These are phyloP conservation scores for Sigmodon hispidus DNA, from an alignment of 2,113 vertebrate species.

Conservation along the genomic window DNA sequence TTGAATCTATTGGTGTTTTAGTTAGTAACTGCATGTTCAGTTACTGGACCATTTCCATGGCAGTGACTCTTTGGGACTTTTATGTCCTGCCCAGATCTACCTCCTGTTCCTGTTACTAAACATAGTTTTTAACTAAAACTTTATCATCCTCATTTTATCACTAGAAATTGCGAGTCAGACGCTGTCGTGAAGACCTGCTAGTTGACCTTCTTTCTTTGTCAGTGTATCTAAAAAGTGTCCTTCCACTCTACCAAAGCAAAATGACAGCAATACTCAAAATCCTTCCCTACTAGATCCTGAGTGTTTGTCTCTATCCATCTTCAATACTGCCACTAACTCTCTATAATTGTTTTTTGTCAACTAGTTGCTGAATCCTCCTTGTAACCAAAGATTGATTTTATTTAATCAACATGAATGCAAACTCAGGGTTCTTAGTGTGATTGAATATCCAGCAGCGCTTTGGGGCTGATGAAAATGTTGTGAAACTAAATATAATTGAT, in stretches of 20 bases:
- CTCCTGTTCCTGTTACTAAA: not conserved
- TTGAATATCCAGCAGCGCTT: not conserved
- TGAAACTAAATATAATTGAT: not conserved
- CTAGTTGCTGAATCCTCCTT: not conserved
- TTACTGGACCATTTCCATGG: not conserved
- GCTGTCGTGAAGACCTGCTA: not conserved
- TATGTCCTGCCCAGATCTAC: not conserved
- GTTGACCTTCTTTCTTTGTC: not conserved
- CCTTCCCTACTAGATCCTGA: not conserved
- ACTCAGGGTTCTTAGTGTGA: not conserved
- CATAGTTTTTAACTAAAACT: not conserved
- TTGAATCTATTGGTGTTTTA: not conserved
- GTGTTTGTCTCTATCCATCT: not conserved
- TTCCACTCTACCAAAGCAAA: not conserved
- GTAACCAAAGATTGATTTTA: not conserved
- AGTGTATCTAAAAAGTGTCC: not conserved
- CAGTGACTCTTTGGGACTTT: not conserved
- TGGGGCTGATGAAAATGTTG: not conserved
- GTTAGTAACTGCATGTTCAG: not conserved
- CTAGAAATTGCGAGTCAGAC: not conserved
- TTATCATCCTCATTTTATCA: not conserved
- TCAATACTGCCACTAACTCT: not conserved
- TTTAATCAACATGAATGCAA: not conserved
- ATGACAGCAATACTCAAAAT: not conserved
- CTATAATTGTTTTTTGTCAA: not conserved